A percentile compares a stretch with the other conserved stretches of the same genome.
These are phyloP conservation scores for Conops quadrifasciatus DNA, from an alignment of 2,888 invertebrate species.

Conservation along the genomic window DNA sequence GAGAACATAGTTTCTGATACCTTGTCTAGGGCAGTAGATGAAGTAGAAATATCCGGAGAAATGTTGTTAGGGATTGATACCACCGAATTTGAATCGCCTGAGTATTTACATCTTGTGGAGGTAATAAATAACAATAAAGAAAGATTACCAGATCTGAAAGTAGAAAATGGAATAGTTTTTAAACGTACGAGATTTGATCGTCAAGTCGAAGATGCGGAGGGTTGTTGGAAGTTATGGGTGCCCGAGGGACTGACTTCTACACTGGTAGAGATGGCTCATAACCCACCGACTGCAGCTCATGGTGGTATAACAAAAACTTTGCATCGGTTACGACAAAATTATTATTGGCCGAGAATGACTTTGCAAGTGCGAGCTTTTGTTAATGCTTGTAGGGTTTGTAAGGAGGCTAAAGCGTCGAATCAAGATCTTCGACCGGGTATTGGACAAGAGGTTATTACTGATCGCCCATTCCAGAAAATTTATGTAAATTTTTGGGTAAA, in stretches of 20 bases:
- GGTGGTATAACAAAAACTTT: too few relatives aligned
- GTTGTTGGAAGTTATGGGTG: too few relatives aligned
- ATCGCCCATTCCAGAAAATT: too few relatives aligned
- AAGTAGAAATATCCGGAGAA: not conserved
- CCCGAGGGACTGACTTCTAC: too few relatives aligned
- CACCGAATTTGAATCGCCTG: not conserved
- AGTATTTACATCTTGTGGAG: not conserved
- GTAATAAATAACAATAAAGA: not conserved
- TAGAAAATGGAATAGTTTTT: not conserved
- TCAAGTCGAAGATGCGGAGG: not conserved
- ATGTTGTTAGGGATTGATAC: not conserved
- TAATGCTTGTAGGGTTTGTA: constrained; percentile 20
- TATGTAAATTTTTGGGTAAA: too few relatives aligned
- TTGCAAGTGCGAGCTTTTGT: constrained; percentile 14
- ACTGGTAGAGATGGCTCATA: too few relatives aligned
- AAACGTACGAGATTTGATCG: not conserved
- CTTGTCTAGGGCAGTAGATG: not conserved
- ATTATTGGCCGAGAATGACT: constrained; percentile 31
- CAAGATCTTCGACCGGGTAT: not conserved
- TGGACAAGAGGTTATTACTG: not conserved
- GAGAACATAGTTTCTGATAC: too few relatives aligned
- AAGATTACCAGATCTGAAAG: not conserved
- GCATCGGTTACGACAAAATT: not conserved
- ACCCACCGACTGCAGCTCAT: too few relatives aligned
- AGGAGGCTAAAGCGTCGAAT: constrained; percentile 17